These are phyloP conservation scores for Drosophila carrolli DNA, from an alignment of 1,140 invertebrate genomes.

Conservation along the genomic window DNA sequence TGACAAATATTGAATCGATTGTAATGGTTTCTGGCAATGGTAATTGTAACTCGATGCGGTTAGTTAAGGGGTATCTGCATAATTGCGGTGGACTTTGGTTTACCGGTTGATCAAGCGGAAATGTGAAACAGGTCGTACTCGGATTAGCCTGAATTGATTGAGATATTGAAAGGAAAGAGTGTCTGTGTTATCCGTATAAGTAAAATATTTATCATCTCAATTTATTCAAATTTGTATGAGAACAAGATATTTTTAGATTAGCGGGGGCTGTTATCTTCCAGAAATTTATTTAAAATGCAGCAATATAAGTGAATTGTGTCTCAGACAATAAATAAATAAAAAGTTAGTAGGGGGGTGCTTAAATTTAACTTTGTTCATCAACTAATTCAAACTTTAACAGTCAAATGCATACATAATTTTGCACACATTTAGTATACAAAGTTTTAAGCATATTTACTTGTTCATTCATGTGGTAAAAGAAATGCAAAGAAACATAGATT, in stretches of 20 bases:
- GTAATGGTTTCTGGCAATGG: constrained; percentile 53
- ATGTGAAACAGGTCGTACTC: constrained; percentile 20
- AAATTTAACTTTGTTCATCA: constrained; percentile 5
- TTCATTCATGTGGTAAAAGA: neutral
- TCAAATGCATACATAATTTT: constrained; percentile 11
- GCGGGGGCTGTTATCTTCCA: neutral
- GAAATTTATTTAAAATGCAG: constrained; percentile 7
- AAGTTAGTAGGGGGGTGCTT: neutral
- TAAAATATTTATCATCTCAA: neutral
- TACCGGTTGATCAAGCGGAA: constrained; percentile 13
- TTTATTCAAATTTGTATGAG: constrained; percentile 1
- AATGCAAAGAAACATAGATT: neutral
- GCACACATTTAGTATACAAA: neutral
- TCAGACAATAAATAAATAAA: neutral
- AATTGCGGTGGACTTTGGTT: constrained; percentile 33
- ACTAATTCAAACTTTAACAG: constrained; percentile 8
- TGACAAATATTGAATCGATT: constrained; percentile 64
- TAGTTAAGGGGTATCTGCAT: constrained; percentile 41
- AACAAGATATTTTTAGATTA: constrained; percentile 7
- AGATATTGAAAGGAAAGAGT: constrained; percentile 4
- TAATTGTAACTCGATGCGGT: constrained; percentile 51
- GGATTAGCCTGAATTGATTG: constrained; percentile 24
- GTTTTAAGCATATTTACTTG: neutral
- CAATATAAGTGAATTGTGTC: neutral
- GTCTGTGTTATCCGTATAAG: neutral